phyloP scores from a whole-genome alignment of 2,888 invertebrate genomes.

The Hololepta plana region DNA sequence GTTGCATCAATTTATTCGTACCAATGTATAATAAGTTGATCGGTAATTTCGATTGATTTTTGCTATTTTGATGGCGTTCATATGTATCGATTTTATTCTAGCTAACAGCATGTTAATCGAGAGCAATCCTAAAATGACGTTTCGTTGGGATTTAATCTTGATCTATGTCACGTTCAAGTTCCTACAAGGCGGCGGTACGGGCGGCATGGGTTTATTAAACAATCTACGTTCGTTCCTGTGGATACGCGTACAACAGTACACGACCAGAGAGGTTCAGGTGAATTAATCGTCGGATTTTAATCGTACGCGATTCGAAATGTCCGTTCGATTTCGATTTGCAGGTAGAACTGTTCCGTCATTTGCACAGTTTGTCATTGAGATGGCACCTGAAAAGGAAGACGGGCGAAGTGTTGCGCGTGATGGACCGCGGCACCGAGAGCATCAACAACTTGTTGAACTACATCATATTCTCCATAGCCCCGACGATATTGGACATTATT shows the following conservation, averaged over 20 bases:
- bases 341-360: slow-evolving; percentile 69
- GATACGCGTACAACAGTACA: slow-evolving; percentile 92
- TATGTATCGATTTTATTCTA: slow-evolving; percentile 25
- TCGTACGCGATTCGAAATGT: slow-evolving; percentile 8
- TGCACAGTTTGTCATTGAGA: slow-evolving; percentile 76
- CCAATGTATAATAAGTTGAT: slow-evolving; percentile 88
- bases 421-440: slow-evolving; percentile 95
- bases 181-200: slow-evolving; percentile 87
- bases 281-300: slow-evolving; percentile 14
- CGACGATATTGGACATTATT: slow-evolving; percentile 82
- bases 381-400: slow-evolving; percentile 95
- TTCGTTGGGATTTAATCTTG: slow-evolving; percentile 80
- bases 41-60: slow-evolving; percentile 36
- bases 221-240: slow-evolving; percentile 83
- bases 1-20: slow-evolving; percentile 77
- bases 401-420: slow-evolving; percentile 87
- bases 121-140: slow-evolving; percentile 34
- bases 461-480: slow-evolving; percentile 82
- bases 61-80: slow-evolving; percentile 1
- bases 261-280: slow-evolving; percentile 79
- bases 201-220: slow-evolving; percentile 82
- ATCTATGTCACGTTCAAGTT: slow-evolving; percentile 80
- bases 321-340: slow-evolving; percentile 21
- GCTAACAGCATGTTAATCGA: slow-evolving; percentile 57
- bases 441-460: slow-evolving; percentile 87